These are phyloP conservation scores for Octopus sinensis DNA, from an alignment of 1,140 invertebrate species.

Conservation along the genomic window DNA sequence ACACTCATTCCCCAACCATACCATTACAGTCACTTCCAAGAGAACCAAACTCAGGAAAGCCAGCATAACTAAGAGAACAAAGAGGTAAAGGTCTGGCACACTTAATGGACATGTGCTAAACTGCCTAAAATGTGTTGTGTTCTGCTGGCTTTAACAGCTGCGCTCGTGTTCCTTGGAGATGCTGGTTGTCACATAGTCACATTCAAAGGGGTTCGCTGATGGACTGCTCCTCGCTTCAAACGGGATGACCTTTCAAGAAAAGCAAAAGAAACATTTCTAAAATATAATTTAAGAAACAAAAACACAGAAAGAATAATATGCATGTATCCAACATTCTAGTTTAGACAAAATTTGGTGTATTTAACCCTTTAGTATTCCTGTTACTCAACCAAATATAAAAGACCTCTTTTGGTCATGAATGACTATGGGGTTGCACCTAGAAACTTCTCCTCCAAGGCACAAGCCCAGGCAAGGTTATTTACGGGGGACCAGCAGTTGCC, in stretches of 20 bases:
- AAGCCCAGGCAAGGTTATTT: no score
- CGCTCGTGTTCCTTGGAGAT: neutral
- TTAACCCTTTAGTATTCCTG: no score
- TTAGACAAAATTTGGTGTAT: no score
- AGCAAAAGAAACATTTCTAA: no score
- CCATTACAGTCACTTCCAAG: neutral
- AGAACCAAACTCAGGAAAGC: neutral
- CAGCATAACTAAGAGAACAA: neutral
- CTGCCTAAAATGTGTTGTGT: neutral
- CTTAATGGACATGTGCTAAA: neutral
- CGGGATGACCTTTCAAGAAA: constrained; percentile 4
- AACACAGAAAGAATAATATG: no score
- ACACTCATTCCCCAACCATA: neutral
- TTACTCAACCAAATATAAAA: no score
- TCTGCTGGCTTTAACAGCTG: neutral
- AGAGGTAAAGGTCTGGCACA: neutral
- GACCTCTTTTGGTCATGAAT: no score
- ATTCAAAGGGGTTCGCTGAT: constrained; percentile 3
- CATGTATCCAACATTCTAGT: no score
- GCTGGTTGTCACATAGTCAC: constrained; percentile 8
- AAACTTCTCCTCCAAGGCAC: no score
- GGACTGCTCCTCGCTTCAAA: neutral
- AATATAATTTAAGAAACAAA: no score
- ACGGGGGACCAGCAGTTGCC: no score
- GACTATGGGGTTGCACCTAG: no score